Conservation (phyloP, 2,113 vertebrate genomes). For the Fulica atra region DNA sequence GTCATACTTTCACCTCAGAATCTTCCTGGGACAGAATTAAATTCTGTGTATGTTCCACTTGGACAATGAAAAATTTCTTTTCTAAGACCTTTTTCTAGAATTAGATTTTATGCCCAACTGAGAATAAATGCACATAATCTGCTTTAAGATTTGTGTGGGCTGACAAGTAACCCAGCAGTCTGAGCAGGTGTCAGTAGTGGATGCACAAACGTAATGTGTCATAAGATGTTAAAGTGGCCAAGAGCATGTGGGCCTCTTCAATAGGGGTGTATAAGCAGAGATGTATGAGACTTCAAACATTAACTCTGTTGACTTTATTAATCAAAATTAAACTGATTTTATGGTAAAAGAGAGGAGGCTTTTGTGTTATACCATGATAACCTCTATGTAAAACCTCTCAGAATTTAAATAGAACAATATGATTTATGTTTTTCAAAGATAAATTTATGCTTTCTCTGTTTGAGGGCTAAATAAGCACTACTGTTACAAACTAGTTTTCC, state of each 20-base stretch:
- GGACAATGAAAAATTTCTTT: neutral
- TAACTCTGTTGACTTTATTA: neutral
- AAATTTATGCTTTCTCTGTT: neutral
- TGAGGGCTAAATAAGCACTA: neutral
- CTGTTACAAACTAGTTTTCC: neutral
- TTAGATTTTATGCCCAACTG: neutral
- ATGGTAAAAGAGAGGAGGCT: neutral
- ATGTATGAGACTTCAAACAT: neutral
- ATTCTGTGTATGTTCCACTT: neutral
- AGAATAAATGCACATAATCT: neutral
- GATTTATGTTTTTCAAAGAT: neutral
- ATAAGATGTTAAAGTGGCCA: neutral
- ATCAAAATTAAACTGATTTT: neutral
- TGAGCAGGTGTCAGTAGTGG: neutral
- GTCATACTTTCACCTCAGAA: conserved; percentile 9
- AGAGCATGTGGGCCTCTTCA: neutral
- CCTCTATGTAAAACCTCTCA: neutral
- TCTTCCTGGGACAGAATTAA: conserved; percentile 12
- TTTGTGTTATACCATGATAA: neutral
- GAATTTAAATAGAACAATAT: neutral
- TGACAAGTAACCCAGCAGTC: neutral
- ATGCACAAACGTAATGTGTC: neutral
- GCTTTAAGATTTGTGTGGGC: neutral
- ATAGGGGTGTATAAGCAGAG: neutral
- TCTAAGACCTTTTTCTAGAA: neutral